Evolutionary conservation across 2,113 vertebrate genomes (phyloP), one percentile per base, ranked within the genome.

Genomic region (Scytalopus superciliaris): DNA sequence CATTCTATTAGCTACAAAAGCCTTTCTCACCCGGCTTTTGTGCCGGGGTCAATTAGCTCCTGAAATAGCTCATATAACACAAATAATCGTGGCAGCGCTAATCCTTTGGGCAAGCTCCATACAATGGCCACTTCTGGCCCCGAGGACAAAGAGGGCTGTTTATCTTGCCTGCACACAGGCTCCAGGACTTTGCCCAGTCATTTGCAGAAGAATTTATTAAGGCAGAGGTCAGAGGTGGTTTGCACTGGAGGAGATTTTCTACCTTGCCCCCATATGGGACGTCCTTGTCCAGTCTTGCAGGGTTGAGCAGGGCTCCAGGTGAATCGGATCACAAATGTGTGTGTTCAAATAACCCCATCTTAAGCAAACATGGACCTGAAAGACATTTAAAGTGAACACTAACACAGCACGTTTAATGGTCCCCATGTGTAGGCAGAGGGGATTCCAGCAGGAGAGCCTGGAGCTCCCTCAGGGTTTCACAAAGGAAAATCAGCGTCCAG

Each of bases 1-100:
- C 95, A 96, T 93, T 97, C 90, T 97, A 96, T 97, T 94, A 97
- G 95, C 84, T 95, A 97, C 95, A 96, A 97, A 97, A 98, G 92
- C 87, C 95, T 96, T 97, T 89, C 92, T 97, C 92, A 97, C 93
- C 94, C 81, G 15, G 68, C 95, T 96, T 96, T 97, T 97, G 87
- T 96, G 84, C 66, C 22, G 62, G 60, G 95, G 97, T 97, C 97
- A 96, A 96, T 94, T 96, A 97, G 86, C 85, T 91, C 95, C 95
- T 96, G 96, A 97, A 98, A 97, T 96, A 97, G 94, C 93, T 98
- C 78, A 89, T 97, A 95, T 96, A 96, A 93, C 87, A 95, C 84
- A 96, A 91, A 94, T 94, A 95, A 93, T 78, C 94, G 92, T 91
- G 94, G 94, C 94, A 96, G 62, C 2, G 37, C 96, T 96, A 94